Evolutionary conservation across 2,888 invertebrate genomes (phyloP), one percentile per base, ranked within the genome.

Genomic region (Pseudococcus longispinus): DNA sequence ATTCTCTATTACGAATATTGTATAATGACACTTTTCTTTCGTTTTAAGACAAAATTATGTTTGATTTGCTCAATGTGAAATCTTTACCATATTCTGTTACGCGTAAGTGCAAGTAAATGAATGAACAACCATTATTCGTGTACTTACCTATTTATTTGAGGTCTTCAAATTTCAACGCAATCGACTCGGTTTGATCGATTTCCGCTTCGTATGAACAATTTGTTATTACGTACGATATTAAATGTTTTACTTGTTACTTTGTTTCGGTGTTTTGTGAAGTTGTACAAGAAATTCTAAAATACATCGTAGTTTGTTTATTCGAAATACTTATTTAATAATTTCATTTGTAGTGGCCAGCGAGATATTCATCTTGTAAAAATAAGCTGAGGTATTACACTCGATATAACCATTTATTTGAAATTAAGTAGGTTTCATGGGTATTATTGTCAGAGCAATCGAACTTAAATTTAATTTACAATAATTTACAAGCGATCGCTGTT

Each of bases 261-360:
- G 26, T 70, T 70, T 70, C 20, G 70, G 26, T 70, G 70, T 70
- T 70, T 70, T 70, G 70, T 70, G 11, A 70, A 70, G 15, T 70
- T 70, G 70, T 70, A 70, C 13, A 23, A 20, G 29, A 70, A 70
- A 70, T 51, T 51, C 13, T 13, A 15, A 70, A 70, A 70, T 70
- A 70, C 70, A 70, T 70, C 26, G 29, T 70, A 70, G 70, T 70
- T 70, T 23, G 29, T 70, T 51, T 51, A 37, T 37, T 37, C 37
- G 37, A 37, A 6, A 37, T 9, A 37, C 9, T 4, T 1, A 37
- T n/a, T n/a, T n/a, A n/a, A n/a, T 37, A 5, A 4, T 37, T 9
- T 37, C 9, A 37, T 37, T 37, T 37, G 37, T 37, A 37, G 9
- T 37, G 37, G 37, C n/a, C n/a, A n/a, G n/a, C n/a, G n/a, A n/a